Base-by-base conservation (phyloP, 2,888 invertebrate genomes). In the Carpatolechia fugitivella region DNA sequence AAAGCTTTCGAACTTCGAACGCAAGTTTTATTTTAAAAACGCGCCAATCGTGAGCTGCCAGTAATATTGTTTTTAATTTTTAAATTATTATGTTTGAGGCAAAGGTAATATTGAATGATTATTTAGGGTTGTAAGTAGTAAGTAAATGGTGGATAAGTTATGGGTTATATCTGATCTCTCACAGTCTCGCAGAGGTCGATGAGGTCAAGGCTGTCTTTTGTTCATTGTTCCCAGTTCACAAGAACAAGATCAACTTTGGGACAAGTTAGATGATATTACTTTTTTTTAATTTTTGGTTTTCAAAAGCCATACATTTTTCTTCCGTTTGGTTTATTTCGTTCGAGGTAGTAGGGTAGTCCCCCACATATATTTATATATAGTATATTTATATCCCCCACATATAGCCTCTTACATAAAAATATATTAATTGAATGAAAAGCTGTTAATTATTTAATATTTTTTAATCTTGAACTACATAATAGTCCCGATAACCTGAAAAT, bases 1-100 rank as follows among this genome's bases (percentile, higher is more conserved):
- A 76, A 80, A 84, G 85, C 86, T 44, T 44, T 44, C 11, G 13
- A 82, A 78, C 76, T 85, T 82, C 74, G 82, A 80, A 85, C 80
- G 78, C 73, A 79, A 74, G 62, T 72, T 82, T 78, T 79, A 31
- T 82, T 83, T 79, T 76, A 65, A 75, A 73, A 69, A 61, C 63
- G 68, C 73, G 69, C 83, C 83, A 82, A 81, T 81, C 72, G 69
- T 66, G 73, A 66, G 71, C 62, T 57, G 65, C 53, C 64, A 66
- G 67, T 64, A 58, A 29, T 62, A 69, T 66, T 64, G 58, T 63
- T 64, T 61, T 62, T 55, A 56, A 55, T 59, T 57, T 65, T 60
- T 63, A 44, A 52, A 41, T 52, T 62, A 20, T 35, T 18, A 29
- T 3, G 36, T 51, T 35, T 31, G 40, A 14, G 31, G 41, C 52